These are phyloP conservation scores for Premnoplex brunnescens DNA, from an alignment of 2,797 vertebrate genomes.

Conservation along the genomic window DNA sequence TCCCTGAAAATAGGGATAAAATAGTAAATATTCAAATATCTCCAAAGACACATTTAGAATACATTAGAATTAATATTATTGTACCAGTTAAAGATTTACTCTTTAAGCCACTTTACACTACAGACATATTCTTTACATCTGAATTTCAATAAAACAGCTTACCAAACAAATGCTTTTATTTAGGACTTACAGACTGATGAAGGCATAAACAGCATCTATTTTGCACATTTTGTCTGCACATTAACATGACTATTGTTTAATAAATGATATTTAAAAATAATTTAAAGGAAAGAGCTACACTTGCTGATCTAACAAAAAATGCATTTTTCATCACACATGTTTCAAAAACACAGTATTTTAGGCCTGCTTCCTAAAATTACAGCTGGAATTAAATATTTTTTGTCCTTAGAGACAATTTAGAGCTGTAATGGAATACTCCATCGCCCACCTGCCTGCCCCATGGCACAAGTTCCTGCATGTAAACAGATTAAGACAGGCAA, in stretches of 20 bases:
- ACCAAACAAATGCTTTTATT: neutral
- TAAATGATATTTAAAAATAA: neutral
- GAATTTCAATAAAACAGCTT: neutral
- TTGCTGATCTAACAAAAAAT: neutral
- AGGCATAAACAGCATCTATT: neutral
- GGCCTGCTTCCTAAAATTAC: neutral
- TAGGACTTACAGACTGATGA: neutral
- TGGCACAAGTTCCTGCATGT: neutral
- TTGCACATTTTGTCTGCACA: neutral
- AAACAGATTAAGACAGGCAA: neutral
- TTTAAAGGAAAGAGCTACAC: neutral
- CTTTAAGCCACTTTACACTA: neutral
- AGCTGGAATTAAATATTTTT: neutral
- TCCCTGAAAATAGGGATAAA: conserved; percentile 79
- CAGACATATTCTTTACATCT: neutral
- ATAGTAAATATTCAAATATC: neutral
- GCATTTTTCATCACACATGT: neutral
- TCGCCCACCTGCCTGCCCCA: neutral
- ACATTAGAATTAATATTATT: neutral
- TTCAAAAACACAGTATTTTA: neutral
- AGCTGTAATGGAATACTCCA: neutral
- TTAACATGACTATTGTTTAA: neutral
- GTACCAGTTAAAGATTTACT: neutral
- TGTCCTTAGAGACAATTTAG: neutral
- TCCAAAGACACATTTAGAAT: neutral